Base-by-base conservation (phyloP, 1,140 invertebrate genomes). In the Zaprionus africanus region DNA sequence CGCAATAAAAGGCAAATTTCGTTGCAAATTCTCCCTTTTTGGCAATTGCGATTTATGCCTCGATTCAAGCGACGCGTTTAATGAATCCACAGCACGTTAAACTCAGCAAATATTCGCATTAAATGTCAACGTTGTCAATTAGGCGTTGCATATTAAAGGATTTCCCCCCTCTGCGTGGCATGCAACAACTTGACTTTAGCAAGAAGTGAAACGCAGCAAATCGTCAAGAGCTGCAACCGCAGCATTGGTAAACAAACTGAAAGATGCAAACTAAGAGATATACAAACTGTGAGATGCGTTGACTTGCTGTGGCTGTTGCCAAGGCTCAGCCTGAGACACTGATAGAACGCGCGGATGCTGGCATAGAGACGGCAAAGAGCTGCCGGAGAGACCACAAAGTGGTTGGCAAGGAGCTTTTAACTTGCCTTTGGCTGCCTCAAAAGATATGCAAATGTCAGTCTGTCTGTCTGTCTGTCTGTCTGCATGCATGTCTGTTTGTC, bases 371-470 rank as follows among this genome's bases (percentile, higher is more conserved):
- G 67, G n/a, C 59, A 38, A 17, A 34, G 49, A 26, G 58, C 63
- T 28, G 67, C 64, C 46, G 24, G 26, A 28, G 46, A 58, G 73
- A 64, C 43, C 49, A 61, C 60, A 71, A 76, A 76, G 67, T 64
- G 43, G 67, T 54, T 75, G 65, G 31, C 36, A 38, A 75, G 72
- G 58, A 64, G 56, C 41, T 57, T 54, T 71, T 72, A 69, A 69
- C 76, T 75, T 78, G 41, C 66, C 65, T 43, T 68, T 69, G 54
- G 66, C 69, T 69, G 83, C 73, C 62, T 75, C 46, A 69, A 64
- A 73, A 84, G 84, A 81, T 81, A 87, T 87, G 84, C 70, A 84
- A 88, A 90, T 88, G 78, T 66, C 15, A 24, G 38, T 51, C 53
- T 58, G 49, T 12, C 28, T 57, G 15, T 17, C 41, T 54, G 22